phyloP scores from a whole-genome alignment of 2,797 vertebrate species.

The Pitangus sulphuratus region DNA sequence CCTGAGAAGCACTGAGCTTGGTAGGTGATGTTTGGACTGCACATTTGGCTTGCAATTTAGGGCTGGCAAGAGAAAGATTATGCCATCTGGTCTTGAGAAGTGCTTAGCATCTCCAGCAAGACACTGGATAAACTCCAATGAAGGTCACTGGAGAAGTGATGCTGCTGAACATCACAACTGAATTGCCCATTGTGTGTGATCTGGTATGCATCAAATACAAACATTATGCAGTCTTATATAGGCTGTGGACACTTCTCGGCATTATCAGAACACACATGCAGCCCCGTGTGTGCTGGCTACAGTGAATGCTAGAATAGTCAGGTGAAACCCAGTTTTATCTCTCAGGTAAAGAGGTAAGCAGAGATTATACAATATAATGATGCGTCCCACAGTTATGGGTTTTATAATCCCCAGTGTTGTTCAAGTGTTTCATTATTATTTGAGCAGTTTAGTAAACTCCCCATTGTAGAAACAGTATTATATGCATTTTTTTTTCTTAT shows the following conservation, averaged over 20 bases:
- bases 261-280: background rate
- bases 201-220: background rate
- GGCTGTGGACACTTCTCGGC: background rate
- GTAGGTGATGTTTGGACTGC: background rate
- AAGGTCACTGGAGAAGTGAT: background rate
- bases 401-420: background rate
- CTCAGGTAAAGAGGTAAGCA: background rate
- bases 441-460: background rate
- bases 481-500: background rate
- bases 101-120: constrained; percentile 40
- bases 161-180: background rate
- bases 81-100: constrained; percentile 28
- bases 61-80: background rate
- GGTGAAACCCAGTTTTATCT: background rate
- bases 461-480: background rate
- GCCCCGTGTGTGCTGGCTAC: background rate
- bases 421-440: background rate
- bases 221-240: background rate
- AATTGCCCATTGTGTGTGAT: accelerated
- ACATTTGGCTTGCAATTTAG: constrained; percentile 11
- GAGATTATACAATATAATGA: background rate
- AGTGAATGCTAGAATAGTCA: background rate
- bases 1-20: background rate
- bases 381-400: background rate
- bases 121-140: background rate